Evolutionary conservation across 1,140 invertebrate genomes (phyloP).

Genomic region (Melitaea cinxia): DNA sequence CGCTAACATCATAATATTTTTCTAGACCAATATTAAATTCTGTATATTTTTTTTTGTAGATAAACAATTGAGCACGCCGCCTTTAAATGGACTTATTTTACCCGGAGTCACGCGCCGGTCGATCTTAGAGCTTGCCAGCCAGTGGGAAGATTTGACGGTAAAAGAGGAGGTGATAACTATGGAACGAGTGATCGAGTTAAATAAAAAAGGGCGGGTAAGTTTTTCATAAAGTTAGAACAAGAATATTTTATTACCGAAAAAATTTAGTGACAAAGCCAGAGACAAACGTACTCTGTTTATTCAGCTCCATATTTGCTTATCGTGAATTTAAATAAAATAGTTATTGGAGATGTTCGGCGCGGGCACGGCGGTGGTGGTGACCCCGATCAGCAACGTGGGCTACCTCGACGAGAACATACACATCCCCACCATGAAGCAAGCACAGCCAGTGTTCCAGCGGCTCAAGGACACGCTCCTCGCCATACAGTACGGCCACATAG

Average conservation of each 20-base stretch:
- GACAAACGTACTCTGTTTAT: too few relatives aligned
- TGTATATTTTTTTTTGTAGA: slow-evolving; percentile 82
- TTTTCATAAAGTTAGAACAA: not conserved
- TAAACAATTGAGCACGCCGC: slow-evolving; percentile 96
- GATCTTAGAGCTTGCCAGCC: slow-evolving; percentile 89
- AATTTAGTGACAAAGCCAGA: too few relatives aligned
- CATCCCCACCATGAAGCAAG: slow-evolving; percentile 89
- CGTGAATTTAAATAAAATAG: slow-evolving; percentile 75
- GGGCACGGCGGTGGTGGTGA: slow-evolving; percentile 96
- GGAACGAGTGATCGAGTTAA: slow-evolving; percentile 88
- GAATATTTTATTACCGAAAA: not conserved
- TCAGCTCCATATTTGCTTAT: too few relatives aligned
- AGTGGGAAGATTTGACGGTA: slow-evolving; percentile 95
- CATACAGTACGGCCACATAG: slow-evolving; percentile 93
- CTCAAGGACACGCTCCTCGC: slow-evolving; percentile 89
- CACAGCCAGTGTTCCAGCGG: slow-evolving; percentile 85
- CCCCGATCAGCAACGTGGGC: slow-evolving; percentile 92
- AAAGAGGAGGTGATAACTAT: slow-evolving; percentile 94
- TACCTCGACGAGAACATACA: slow-evolving; percentile 85
- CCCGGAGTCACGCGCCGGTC: slow-evolving; percentile 96
- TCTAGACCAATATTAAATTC: slow-evolving; percentile 23
- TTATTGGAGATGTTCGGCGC: slow-evolving; percentile 96
- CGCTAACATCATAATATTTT: slow-evolving; percentile 60
- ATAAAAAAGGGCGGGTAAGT: slow-evolving; percentile 92
- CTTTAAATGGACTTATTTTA: slow-evolving; percentile 94